A percentile compares a stretch with the other conserved stretches of the same genome.
phyloP scores from a whole-genome alignment of 2,113 vertebrate genomes.

The Gavia stellata region DNA sequence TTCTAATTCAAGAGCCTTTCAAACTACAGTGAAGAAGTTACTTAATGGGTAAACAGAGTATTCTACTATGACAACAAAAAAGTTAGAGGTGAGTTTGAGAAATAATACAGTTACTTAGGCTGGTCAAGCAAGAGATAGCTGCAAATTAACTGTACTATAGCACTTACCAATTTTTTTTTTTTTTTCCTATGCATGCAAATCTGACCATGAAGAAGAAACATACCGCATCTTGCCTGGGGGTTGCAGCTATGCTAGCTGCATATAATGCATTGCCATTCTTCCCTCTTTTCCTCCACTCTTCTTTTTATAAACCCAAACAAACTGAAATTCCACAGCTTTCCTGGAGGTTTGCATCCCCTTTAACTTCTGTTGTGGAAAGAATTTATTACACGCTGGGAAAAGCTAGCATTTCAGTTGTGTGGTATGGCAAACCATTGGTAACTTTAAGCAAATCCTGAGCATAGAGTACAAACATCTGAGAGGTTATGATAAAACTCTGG shows the following conservation, averaged over 20 bases:
- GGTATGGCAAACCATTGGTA: not conserved
- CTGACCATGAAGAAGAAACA: not conserved
- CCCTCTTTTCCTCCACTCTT: not conserved
- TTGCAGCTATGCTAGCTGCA: not conserved
- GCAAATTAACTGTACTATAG: not conserved
- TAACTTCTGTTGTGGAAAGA: not conserved
- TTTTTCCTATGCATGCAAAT: not conserved
- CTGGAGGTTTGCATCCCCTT: not conserved
- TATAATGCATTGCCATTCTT: not conserved
- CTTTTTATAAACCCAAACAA: not conserved
- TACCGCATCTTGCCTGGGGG: not conserved
- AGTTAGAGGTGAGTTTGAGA: not conserved
- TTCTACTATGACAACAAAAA: not conserved
- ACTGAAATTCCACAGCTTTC: not conserved
- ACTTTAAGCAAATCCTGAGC: not conserved
- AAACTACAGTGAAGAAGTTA: not conserved
- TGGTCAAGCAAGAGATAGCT: not conserved
- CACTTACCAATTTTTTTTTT: not conserved
- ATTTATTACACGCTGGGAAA: not conserved
- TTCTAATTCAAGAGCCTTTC: not conserved
- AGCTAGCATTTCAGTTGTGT: not conserved
- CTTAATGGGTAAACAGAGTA: not conserved
- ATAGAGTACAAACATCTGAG: not conserved
- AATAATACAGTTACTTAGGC: not conserved
- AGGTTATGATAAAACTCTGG: not conserved